phyloP scores from a whole-genome alignment of 2,113 vertebrate species.

The Sialia sialis region DNA sequence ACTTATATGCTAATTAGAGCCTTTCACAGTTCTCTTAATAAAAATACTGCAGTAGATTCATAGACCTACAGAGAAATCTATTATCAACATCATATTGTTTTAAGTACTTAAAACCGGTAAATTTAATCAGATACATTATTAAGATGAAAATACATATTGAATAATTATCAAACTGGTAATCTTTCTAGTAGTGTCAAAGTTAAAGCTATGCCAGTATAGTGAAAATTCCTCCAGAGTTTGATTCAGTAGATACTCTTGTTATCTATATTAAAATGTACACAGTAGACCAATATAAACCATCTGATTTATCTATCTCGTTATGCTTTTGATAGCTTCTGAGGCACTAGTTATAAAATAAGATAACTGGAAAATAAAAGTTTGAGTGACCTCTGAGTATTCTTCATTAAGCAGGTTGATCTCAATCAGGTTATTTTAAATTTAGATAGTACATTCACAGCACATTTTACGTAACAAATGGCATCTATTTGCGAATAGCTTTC shows the following conservation, averaged over 20 bases:
- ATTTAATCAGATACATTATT: not conserved
- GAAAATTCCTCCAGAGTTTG: constrained; percentile 53
- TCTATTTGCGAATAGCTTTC: constrained; percentile 43
- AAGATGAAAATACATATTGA: not conserved
- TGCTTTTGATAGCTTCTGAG: constrained; percentile 71
- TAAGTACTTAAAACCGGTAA: constrained; percentile 12
- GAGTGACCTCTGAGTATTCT: constrained; percentile 73
- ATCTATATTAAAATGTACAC: constrained; percentile 58
- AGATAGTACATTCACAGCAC: constrained; percentile 50
- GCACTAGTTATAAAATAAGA: constrained; percentile 71
- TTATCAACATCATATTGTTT: not conserved
- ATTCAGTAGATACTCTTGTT: constrained; percentile 59
- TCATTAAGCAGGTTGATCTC: constrained; percentile 64
- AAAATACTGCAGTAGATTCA: not conserved
- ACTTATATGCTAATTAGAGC: not conserved
- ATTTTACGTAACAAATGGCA: constrained; percentile 59
- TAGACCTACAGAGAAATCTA: not conserved
- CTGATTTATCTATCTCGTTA: constrained; percentile 74
- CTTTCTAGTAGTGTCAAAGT: constrained; percentile 61
- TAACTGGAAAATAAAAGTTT: constrained; percentile 78
- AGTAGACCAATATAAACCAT: constrained; percentile 71
- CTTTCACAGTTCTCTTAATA: not conserved
- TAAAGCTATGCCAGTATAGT: constrained; percentile 31
- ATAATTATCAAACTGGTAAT: constrained; percentile 54
- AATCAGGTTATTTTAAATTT: constrained; percentile 72